These are phyloP conservation scores for Saccopteryx leptura DNA, from an alignment of 2,113 vertebrate species.

Conservation along the genomic window DNA sequence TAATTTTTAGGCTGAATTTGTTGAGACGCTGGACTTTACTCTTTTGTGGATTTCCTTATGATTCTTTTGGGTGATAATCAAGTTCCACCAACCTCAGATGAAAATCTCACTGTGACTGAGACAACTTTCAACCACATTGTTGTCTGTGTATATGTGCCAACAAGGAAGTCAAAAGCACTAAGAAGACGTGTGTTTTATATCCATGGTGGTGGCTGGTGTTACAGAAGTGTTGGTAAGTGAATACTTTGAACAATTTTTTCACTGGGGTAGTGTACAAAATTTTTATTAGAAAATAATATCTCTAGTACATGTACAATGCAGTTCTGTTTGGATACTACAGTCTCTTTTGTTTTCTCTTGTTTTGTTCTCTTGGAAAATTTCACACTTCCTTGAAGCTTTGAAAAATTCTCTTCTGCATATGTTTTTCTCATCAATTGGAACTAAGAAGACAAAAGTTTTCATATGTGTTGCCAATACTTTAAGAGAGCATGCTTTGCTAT, in stretches of 20 bases:
- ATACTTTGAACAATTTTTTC: not conserved
- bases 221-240: constrained; percentile 91
- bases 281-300: not conserved
- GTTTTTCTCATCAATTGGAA: not conserved
- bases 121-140: constrained; percentile 88
- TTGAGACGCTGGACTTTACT: constrained; percentile 88
- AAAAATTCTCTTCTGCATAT: not conserved
- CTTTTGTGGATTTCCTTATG: constrained; percentile 89
- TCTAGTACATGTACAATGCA: not conserved
- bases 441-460: not conserved
- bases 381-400: not conserved
- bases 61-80: constrained; percentile 51
- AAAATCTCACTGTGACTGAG: constrained; percentile 89
- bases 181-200: constrained; percentile 92
- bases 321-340: not conserved
- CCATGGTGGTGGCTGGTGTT: constrained; percentile 94
- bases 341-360: not conserved
- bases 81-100: constrained; percentile 87
- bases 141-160: constrained; percentile 91
- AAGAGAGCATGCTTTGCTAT: not conserved
- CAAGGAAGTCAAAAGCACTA: constrained; percentile 54
- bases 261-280: not conserved
- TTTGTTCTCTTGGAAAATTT: not conserved
- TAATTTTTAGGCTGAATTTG: constrained; percentile 5
- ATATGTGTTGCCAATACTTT: not conserved